A percentile compares a stretch with the other conserved stretches of the same genome.
Evolutionary conservation across 2,888 invertebrate genomes (phyloP).

Genomic region (Nycteola revayana): DNA sequence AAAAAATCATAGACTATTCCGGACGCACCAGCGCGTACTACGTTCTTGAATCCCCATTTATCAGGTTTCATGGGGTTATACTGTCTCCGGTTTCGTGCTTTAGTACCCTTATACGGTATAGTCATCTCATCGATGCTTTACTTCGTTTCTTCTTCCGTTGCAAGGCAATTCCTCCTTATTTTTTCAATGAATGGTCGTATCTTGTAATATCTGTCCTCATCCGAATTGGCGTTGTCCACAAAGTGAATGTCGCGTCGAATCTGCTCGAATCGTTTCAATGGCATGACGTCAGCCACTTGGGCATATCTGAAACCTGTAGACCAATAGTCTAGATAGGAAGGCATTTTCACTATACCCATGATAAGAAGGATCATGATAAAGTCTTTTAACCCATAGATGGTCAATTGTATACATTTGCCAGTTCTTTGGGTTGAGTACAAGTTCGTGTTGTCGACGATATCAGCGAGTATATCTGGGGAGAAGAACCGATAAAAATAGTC

Average conservation of each 20-base stretch:
- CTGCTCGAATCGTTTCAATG: slow-evolving; percentile 19
- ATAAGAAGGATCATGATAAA: slow-evolving; percentile 31
- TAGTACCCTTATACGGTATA: slow-evolving; percentile 15
- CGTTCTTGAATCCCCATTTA: background rate
- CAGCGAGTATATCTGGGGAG: slow-evolving; percentile 5
- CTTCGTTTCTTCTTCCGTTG: slow-evolving; percentile 19
- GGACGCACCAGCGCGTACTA: background rate
- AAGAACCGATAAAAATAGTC: slow-evolving; percentile 4
- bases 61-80: background rate
- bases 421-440: slow-evolving; percentile 16
- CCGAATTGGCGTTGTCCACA: slow-evolving; percentile 22
- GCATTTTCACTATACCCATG: slow-evolving; percentile 30
- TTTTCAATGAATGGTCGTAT: slow-evolving; percentile 13
- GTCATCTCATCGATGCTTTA: slow-evolving; percentile 9
- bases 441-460: too few relatives aligned
- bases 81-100: slow-evolving; percentile 7
- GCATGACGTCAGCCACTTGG: slow-evolving; percentile 18
- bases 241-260: slow-evolving; percentile 20
- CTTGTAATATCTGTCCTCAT: slow-evolving; percentile 16
- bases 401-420: slow-evolving; percentile 22
- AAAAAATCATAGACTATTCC: background rate
- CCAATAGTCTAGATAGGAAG: slow-evolving; percentile 24
- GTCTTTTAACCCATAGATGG: slow-evolving; percentile 25
- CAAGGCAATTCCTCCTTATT: slow-evolving; percentile 15
- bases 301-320: slow-evolving; percentile 12